Evolutionary conservation across 2,113 vertebrate species (phyloP).

Genomic region (Sturnus vulgaris): DNA sequence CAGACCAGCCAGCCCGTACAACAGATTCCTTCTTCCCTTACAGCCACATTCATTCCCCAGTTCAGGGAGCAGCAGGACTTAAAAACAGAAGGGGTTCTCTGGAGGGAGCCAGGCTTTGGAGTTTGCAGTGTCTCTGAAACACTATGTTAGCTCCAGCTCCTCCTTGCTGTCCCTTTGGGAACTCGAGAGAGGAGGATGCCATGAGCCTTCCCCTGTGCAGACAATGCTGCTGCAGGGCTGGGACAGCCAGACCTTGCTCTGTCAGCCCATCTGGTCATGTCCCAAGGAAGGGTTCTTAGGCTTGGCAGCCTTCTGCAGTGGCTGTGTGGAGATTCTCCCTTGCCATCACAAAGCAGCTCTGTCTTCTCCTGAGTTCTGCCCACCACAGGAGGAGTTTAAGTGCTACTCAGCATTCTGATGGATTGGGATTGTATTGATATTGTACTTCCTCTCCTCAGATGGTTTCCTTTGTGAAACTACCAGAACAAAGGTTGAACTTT

Average conservation of each 20-base stretch:
- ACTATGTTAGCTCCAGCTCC: neutral
- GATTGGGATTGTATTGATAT: neutral
- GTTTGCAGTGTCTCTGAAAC: neutral
- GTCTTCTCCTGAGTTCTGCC: neutral
- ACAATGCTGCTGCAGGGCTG: rapidly evolving
- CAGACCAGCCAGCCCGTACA: neutral
- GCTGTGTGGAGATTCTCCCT: neutral
- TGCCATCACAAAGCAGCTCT: neutral
- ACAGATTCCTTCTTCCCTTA: neutral
- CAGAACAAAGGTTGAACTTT: rapidly evolving
- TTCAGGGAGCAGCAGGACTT: neutral
- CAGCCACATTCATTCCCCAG: neutral
- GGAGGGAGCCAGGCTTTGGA: neutral
- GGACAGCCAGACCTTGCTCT: neutral
- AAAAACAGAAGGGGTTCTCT: neutral
- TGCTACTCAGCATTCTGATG: too few species aligned
- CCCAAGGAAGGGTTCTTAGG: neutral
- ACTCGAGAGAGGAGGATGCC: neutral
- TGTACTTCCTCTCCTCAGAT: neutral
- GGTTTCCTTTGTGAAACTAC: neutral
- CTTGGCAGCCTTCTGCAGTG: neutral
- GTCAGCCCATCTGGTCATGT: rapidly evolving
- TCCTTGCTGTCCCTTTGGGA: neutral
- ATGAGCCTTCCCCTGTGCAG: rapidly evolving
- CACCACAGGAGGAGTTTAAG: neutral